These are phyloP conservation scores for Cantharis flavilabris DNA, from an alignment of 2,888 invertebrate species.

Conservation along the genomic window DNA sequence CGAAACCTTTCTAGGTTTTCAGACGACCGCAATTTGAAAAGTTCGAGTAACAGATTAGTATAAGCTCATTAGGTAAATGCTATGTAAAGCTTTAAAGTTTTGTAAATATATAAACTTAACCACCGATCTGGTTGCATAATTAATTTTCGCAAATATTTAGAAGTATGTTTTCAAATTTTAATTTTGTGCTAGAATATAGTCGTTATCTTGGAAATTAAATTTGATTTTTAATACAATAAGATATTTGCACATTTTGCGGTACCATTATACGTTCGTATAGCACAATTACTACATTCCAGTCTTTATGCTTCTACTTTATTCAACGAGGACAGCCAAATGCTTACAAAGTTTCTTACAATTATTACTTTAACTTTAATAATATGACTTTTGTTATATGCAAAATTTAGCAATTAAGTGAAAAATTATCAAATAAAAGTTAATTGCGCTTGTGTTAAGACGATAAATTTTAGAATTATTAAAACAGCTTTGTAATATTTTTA, in stretches of 20 bases:
- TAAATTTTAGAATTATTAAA: background rate
- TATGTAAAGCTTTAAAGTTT: background rate
- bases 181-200: background rate
- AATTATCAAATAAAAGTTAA: background rate
- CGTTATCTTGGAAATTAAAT: background rate
- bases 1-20: background rate
- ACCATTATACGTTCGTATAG: background rate
- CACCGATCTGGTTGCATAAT: background rate
- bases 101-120: constrained; percentile 1
- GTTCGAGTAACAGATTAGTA: background rate
- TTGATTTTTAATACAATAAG: background rate
- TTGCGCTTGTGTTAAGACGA: background rate
- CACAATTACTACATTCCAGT: background rate
- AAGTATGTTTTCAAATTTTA: background rate
- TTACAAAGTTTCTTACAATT: constrained; percentile 1
- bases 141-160: background rate
- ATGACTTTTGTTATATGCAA: background rate
- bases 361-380: background rate
- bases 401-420: background rate
- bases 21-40: background rate
- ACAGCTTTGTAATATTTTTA: background rate
- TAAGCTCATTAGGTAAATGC: background rate
- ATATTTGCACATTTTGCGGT: background rate
- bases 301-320: background rate
- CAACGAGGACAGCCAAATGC: background rate